Conservation (phyloP, 2,888 invertebrate species). For the Orchestes rusci region DNA sequence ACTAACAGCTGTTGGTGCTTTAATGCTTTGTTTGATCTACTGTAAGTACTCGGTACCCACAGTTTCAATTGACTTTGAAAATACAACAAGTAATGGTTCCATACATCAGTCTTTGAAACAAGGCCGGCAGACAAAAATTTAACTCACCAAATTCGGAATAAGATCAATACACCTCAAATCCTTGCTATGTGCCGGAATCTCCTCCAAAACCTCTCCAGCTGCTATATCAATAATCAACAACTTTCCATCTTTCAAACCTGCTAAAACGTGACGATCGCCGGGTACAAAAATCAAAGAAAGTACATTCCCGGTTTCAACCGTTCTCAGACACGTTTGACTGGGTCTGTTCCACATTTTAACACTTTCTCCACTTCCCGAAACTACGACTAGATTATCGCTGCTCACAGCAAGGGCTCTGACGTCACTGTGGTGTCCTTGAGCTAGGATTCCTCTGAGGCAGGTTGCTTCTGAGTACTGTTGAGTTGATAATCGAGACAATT, state of each 20-base stretch:
- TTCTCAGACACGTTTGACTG: slow-evolving; percentile 54
- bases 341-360: slow-evolving; percentile 93
- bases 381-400: slow-evolving; percentile 80
- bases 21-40: no score
- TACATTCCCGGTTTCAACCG: slow-evolving; percentile 58
- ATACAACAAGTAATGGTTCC: no score
- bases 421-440: slow-evolving; percentile 84
- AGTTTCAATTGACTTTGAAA: no score
- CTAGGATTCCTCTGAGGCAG: slow-evolving; percentile 57
- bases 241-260: slow-evolving; percentile 78
- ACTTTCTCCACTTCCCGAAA: slow-evolving; percentile 80
- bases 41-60: no score
- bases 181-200: slow-evolving; percentile 68
- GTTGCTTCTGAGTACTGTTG: slow-evolving; percentile 49
- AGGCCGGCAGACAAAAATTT: no score
- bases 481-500: no score
- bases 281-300: slow-evolving; percentile 75
- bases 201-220: slow-evolving; percentile 73
- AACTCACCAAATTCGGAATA: slow-evolving; percentile 67
- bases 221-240: slow-evolving; percentile 80
- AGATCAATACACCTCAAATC: slow-evolving; percentile 74
- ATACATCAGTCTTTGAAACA: no score
- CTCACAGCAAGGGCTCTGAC: slow-evolving; percentile 83
- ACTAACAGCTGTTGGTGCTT: no score
- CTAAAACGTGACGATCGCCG: slow-evolving; percentile 82